Percentiles rank a stretch among this genome's conserved stretches.
These are phyloP conservation scores for Bagarius yarrelli DNA, from an alignment of 2,113 vertebrate species.

Conservation along the genomic window DNA sequence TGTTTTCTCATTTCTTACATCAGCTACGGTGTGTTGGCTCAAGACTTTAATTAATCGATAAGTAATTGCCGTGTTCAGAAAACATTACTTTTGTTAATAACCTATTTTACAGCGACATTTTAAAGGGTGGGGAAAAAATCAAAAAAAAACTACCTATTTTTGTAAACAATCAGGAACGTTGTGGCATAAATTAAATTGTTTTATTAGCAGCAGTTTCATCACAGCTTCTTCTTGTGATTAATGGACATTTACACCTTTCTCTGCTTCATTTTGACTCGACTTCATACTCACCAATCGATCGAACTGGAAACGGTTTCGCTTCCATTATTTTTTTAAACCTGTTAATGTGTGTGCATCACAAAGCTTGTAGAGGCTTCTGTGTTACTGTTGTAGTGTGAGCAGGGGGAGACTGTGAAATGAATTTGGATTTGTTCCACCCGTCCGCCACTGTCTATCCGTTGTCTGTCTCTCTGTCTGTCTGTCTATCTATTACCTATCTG, in stretches of 20 bases:
- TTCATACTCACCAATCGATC: not conserved
- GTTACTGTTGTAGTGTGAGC: conserved; percentile 56
- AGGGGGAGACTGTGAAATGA: conserved; percentile 60
- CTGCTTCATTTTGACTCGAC: not conserved
- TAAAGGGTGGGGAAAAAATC: not conserved
- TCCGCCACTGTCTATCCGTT: no score
- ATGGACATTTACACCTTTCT: not conserved
- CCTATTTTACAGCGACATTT: not conserved
- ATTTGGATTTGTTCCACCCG: not conserved
- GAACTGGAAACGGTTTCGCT: conserved; percentile 24
- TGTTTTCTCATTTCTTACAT: not conserved
- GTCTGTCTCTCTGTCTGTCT: no score
- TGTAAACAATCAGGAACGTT: not conserved
- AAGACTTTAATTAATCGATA: not conserved
- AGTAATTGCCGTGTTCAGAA: not conserved
- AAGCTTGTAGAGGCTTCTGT: conserved; percentile 61
- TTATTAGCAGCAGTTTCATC: not conserved
- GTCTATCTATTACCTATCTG: no score
- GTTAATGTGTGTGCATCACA: conserved; percentile 64
- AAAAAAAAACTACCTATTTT: not conserved
- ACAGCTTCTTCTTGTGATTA: not conserved
- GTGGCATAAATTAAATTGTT: no score
- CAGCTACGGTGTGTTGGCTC: not conserved
- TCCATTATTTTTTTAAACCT: conserved; percentile 56
- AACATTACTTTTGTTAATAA: not conserved